phyloP scores from a whole-genome alignment of 1,140 invertebrate species.

The Zaprionus vittiger region DNA sequence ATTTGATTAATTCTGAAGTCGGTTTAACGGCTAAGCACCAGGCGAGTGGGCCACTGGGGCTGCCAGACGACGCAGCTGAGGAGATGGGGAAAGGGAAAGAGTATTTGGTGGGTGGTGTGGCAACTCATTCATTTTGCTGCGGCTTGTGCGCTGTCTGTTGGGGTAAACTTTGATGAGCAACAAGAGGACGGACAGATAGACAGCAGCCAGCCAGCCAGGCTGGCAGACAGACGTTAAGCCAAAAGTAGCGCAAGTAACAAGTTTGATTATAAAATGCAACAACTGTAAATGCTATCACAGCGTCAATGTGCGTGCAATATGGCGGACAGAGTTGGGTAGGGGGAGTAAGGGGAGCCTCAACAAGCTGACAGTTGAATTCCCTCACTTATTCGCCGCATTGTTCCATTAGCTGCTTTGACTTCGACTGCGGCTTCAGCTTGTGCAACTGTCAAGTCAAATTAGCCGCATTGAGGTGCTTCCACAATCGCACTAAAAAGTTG shows the following conservation, averaged over 20 bases:
- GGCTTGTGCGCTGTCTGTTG: constrained; percentile 67
- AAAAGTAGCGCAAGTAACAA: constrained; percentile 73
- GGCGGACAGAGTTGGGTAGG: neutral
- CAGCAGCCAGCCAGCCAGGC: neutral
- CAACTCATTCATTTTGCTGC: constrained; percentile 75
- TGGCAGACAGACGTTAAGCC: constrained; percentile 58
- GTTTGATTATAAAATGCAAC: constrained; percentile 80
- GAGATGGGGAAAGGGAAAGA: neutral
- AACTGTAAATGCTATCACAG: constrained; percentile 78
- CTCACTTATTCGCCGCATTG: constrained; percentile 33
- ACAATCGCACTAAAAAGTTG: constrained; percentile 19
- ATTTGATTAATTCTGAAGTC: constrained; percentile 82
- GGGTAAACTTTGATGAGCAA: constrained; percentile 76
- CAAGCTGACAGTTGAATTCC: constrained; percentile 19
- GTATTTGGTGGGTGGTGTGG: neutral
- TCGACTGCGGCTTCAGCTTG: constrained; percentile 11
- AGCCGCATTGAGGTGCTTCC: constrained; percentile 35
- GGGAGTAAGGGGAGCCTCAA: neutral
- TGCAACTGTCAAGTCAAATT: constrained; percentile 46
- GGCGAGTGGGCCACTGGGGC: neutral
- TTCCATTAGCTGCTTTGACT: constrained; percentile 31
- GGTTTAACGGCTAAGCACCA: constrained; percentile 73
- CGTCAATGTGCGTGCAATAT: constrained; percentile 65
- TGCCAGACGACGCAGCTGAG: neutral
- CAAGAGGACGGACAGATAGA: constrained; percentile 23